These are phyloP conservation scores for Noctua janthe DNA, from an alignment of 2,888 invertebrate species.

Conservation along the genomic window DNA sequence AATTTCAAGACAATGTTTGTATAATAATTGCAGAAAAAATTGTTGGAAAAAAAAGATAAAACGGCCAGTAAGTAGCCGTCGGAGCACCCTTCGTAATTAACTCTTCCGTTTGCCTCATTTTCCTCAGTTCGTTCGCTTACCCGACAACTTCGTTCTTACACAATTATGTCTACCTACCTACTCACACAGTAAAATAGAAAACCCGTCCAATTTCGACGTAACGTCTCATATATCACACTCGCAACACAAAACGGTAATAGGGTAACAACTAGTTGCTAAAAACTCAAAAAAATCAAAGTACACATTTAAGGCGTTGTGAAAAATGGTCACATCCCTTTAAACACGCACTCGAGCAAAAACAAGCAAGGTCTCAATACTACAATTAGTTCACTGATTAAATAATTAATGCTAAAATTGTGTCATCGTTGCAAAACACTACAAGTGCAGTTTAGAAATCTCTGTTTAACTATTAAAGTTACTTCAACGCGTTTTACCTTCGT, in stretches of 20 bases:
- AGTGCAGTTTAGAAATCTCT: constrained; percentile 67
- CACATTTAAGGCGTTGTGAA: constrained; percentile 60
- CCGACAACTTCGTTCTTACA: constrained; percentile 45
- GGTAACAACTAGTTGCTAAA: constrained; percentile 39
- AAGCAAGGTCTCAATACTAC: constrained; percentile 66
- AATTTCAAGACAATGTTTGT: not conserved
- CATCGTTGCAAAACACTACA: constrained; percentile 67
- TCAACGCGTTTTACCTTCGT: constrained; percentile 77
- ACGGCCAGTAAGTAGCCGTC: constrained; percentile 13
- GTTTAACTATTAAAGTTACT: constrained; percentile 66
- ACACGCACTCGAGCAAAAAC: constrained; percentile 57
- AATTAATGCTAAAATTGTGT: constrained; percentile 66
- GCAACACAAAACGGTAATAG: constrained; percentile 36
- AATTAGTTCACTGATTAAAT: constrained; percentile 69
- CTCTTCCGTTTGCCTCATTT: constrained; percentile 47
- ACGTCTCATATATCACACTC: constrained; percentile 52
- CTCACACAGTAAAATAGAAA: constrained; percentile 39
- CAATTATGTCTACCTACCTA: constrained; percentile 28
- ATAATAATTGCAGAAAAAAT: constrained; percentile 9
- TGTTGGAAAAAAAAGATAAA: constrained; percentile 24
- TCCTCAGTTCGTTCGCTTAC: constrained; percentile 38
- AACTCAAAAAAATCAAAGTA: constrained; percentile 32
- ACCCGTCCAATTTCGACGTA: constrained; percentile 41
- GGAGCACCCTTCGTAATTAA: constrained; percentile 44
- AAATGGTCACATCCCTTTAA: constrained; percentile 56